A percentile compares a stretch with the other conserved stretches of the same genome.
Conservation (phyloP, 1,140 invertebrate species). For the Lerema accius region DNA sequence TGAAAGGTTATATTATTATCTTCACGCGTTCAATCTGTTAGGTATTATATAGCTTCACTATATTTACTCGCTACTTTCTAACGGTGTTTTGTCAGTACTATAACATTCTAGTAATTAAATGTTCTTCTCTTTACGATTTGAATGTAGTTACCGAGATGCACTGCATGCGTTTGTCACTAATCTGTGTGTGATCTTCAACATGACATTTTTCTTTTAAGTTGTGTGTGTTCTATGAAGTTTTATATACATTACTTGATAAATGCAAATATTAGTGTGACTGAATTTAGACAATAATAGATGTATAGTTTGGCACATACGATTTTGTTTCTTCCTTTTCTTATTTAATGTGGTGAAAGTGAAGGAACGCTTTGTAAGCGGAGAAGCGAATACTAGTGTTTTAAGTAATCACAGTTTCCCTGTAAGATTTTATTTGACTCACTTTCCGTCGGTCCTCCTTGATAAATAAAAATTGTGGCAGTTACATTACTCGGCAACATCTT, state of each 20-base stretch:
- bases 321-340: neutral
- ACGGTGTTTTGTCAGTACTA: constrained; percentile 15
- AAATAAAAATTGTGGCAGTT: constrained; percentile 71
- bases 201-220: constrained; percentile 14
- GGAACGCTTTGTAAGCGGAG: neutral
- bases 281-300: constrained; percentile 35
- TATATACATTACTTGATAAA: neutral
- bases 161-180: constrained; percentile 69
- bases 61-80: constrained; percentile 20
- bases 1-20: constrained; percentile 12
- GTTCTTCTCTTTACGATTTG: neutral
- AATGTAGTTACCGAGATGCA: constrained; percentile 41
- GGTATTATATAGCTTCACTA: constrained; percentile 25
- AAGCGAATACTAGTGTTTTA: constrained; percentile 21
- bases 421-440: constrained; percentile 46
- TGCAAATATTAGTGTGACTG: constrained; percentile 29
- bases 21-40: constrained; percentile 16
- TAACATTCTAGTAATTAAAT: constrained; percentile 18
- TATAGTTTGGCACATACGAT: constrained; percentile 28
- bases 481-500: constrained; percentile 71
- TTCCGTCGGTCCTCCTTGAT: constrained; percentile 32
- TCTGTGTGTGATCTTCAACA: constrained; percentile 72
- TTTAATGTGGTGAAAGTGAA: neutral
- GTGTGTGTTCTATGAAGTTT: neutral
- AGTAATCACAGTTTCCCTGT: constrained; percentile 77